Base-by-base conservation (phyloP, 2,888 invertebrate species). In the Myathropa florea region DNA sequence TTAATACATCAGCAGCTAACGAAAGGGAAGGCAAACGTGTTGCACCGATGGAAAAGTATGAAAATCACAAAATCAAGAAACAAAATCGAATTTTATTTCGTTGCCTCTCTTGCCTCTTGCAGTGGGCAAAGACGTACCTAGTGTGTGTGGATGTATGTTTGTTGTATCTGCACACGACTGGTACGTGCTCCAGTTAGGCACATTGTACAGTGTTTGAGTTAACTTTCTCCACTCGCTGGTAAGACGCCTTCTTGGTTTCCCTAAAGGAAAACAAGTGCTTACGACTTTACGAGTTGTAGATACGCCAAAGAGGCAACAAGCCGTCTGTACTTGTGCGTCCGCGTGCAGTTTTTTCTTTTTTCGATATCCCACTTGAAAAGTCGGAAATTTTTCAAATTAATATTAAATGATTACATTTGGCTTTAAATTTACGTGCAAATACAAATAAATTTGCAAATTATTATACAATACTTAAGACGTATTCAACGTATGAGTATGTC, bases 141-240 rank as follows among this genome's bases (percentile, higher is more conserved):
- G 18, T 46, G 18, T 1, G 46, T 4, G 1, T 18, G n/a, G n/a
- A 33, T 33, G 33, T 18, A 18, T 18, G 18, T 79, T 30, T 39
- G 65, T 12, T 33, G 79, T 72, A 46, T 79, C 79, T 65, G 72
- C 79, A 65, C 71, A 79, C 53, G 65, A 72, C 79, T 79, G 79
- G 72, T 79, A 79, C 79, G 79, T 65, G 79, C 46, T 79, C 79
- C 39, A 79, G 71, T 79, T 79, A 46, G 57, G 60, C 28, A n/a
- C n/a, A 71, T 26, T 64, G 39, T 39, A 60, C 57, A 24, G 28
- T 55, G 39, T 39, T 39, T 12, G 36, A 64, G 55, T 30, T 71
- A 63, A 79, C 79, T 79, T 79, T 79, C 79, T 72, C 72, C 79
- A 60, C 46, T 24, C 26, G 14, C 46, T 59, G 46, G 59, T 64